Evolutionary conservation across 2,797 vertebrate species (phyloP), one percentile per base, ranked within the genome.

Genomic region (Alosa sapidissima): DNA sequence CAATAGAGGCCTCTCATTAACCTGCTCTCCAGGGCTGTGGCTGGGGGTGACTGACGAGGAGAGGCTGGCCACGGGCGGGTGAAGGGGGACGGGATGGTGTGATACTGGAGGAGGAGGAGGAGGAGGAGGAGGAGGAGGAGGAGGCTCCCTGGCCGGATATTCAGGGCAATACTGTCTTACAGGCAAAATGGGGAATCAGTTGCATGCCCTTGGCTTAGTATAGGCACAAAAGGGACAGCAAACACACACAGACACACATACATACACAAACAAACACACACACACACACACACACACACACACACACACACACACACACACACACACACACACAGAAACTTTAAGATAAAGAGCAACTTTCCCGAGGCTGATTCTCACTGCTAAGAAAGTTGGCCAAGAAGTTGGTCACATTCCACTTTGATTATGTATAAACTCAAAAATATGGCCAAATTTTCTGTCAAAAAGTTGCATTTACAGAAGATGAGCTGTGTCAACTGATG

Each of bases 1-100:
- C 36, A 24, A 68, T 75, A 75, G 33, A 87, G 84, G 33, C 81
- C 72, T 49, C 82, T 83, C 81, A 85, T 85, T 85, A 85, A 62
- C 52, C 82, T 48, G 36, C 81, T 82, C 84, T 81, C 82, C 24
- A 81, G 82, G 51, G 78, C 84, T 52, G 58, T 58, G 41, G 33
- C 19, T 83, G 41, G 84, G 78, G 36, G 75, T 48, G 52, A 72
- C 65, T 36, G 24, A 72, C 65, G 33, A 36, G 65, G 5, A 41
- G 68, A 75, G 68, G n/a, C 28, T 78, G 49, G 82, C 60, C 58
- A 81, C 81, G 51, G 85, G 68, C 72, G 21, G 58, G 60, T 85
- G 58, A 75, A 82, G 62, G 48, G 11, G 45, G 14, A 36, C 33
- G 36, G 52, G 36, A 41, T 83, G 49, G 55, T 3, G 75, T 62